Evolutionary conservation across 2,797 vertebrate species (phyloP), one percentile per base, ranked within the genome.

Genomic region (Lemur catta): DNA sequence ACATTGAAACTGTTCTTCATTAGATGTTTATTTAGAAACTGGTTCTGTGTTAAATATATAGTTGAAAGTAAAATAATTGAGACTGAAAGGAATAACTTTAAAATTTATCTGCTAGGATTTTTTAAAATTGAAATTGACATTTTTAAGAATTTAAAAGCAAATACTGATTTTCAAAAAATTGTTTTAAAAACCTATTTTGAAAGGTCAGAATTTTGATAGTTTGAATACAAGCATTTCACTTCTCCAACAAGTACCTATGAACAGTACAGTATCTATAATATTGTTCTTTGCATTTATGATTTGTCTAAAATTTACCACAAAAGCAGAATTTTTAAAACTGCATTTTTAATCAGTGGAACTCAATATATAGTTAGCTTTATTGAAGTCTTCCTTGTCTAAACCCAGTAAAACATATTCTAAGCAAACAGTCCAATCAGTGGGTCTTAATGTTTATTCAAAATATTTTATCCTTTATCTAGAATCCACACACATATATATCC

Each of bases 341-440:
- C 96, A 65, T 92, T 98, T 97, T 98, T 98, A 98, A 98, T 98
- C 98, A 98, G 94, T 98, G 98, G 96, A 98, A 96, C 96, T 97
- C 96, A 98, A 86, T 92, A 96, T 52, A 69, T 97, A 79, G 95
- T 84, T 97, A 98, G 93, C 95, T 98, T 96, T 97, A 2, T 97
- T 98, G 96, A 97, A 97, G 96, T 97, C 90, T 92, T 98, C 86
- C 90, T 97, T 97, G 91, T 97, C 84, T 96, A 96, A 98, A 96
- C 97, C 95, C 93, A 97, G 94, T 97, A 96, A 98, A 97, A 96
- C 88, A 97, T 84, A 96, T 98, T 98, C 95, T 97, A 81, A 97
- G 97, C 52, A 96, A 93, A 94, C 7, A 75, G 96, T 96, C 93
- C 97, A 98, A 98, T 99, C 98, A 98, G 63, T 97, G 98, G 97